phyloP scores from a whole-genome alignment of 2,113 vertebrate species.

The Campylomormyrus numenius region DNA sequence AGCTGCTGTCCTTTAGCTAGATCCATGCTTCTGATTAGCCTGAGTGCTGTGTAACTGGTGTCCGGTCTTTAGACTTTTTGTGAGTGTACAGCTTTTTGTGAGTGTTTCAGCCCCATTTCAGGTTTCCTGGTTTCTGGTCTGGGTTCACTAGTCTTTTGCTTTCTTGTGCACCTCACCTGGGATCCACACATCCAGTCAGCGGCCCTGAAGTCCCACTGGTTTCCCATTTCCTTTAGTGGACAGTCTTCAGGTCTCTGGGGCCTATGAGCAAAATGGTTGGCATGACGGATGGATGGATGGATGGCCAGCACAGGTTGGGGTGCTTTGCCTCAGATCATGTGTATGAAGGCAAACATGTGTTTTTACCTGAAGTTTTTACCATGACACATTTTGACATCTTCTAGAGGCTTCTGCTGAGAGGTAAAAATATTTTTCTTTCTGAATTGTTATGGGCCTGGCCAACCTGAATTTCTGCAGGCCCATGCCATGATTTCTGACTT shows the following conservation, averaged over 20 bases:
- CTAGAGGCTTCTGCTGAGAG: not conserved
- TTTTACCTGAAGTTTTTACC: not conserved
- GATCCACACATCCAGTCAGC: not conserved
- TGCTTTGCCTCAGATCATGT: not conserved
- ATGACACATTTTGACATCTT: not conserved
- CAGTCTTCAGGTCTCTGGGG: not conserved
- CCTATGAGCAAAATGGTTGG: not conserved
- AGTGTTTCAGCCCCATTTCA: not conserved
- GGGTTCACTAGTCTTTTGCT: not conserved
- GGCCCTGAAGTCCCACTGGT: not conserved
- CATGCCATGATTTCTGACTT: not conserved
- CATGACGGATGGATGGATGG: not conserved
- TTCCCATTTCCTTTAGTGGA: not conserved
- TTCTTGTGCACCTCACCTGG: not conserved
- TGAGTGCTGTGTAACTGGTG: not conserved
- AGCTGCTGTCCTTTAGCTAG: not conserved
- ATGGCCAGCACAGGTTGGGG: not conserved
- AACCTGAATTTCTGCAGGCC: not conserved
- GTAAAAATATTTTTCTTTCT: not conserved
- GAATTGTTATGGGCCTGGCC: not conserved
- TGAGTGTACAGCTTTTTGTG: not conserved
- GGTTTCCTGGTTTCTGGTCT: not conserved
- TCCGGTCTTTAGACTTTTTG: not conserved
- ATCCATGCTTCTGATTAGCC: not conserved
- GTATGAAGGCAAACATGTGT: not conserved